Evolutionary conservation across 2,888 invertebrate species (phyloP).

Genomic region (Yponomeuta malinellus): DNA sequence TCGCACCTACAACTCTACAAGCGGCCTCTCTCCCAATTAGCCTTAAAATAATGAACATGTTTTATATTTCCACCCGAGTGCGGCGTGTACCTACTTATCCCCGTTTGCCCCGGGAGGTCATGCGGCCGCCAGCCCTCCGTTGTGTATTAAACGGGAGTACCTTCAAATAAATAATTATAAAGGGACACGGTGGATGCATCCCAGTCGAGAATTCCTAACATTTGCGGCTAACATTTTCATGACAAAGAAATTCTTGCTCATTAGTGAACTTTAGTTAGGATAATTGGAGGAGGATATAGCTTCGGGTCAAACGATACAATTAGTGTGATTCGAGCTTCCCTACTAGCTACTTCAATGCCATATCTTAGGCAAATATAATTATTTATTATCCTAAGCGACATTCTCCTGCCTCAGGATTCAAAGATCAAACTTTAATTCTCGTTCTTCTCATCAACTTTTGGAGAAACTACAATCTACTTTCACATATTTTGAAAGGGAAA

Average conservation of each 20-base stretch:
- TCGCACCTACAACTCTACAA: constrained; percentile 67
- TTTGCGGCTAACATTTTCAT: constrained; percentile 8
- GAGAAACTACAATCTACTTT: too few relatives aligned
- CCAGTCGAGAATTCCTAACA: constrained; percentile 25
- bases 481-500: too few relatives aligned
- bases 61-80: constrained; percentile 72
- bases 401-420: too few relatives aligned
- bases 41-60: constrained; percentile 76
- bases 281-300: constrained; percentile 9
- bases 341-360: neutral
- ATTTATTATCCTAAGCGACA: neutral
- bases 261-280: constrained; percentile 11
- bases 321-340: neutral
- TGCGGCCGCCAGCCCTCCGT: constrained; percentile 48
- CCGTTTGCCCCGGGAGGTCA: constrained; percentile 71
- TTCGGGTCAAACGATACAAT: constrained; percentile 3
- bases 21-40: constrained; percentile 72
- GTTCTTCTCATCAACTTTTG: too few relatives aligned
- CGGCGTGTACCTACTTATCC: constrained; percentile 61
- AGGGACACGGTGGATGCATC: constrained; percentile 45
- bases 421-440: too few relatives aligned
- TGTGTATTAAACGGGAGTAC: constrained; percentile 48
- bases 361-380: neutral
- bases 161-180: constrained; percentile 49
- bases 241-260: constrained; percentile 8